Percentiles rank a stretch among this genome's conserved stretches.
phyloP scores from a whole-genome alignment of 2,888 invertebrate species.

The Amphipoea oculea region DNA sequence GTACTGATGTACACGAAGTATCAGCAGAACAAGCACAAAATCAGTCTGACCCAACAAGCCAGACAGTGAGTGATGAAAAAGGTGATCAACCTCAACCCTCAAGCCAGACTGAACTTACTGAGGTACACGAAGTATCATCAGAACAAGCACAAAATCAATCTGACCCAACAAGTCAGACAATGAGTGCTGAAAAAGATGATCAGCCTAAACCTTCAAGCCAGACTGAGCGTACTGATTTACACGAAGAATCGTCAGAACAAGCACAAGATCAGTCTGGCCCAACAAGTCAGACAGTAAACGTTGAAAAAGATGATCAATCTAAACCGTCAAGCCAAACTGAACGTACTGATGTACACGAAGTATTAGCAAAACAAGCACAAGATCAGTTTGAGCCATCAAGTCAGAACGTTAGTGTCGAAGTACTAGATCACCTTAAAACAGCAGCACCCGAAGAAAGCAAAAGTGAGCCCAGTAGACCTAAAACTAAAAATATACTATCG shows the following conservation, averaged over 20 bases:
- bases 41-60: not conserved
- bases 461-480: conserved; percentile 31
- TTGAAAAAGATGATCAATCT: not conserved
- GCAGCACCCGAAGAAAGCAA: conserved; percentile 14
- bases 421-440: not conserved
- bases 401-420: conserved; percentile 1
- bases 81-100: not conserved
- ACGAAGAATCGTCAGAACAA: not conserved
- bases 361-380: not conserved
- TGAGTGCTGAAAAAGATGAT: not conserved
- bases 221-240: not conserved
- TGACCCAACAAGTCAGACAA: not conserved
- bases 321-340: not conserved
- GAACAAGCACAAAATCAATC: not conserved
- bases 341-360: not conserved
- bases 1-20: conserved; percentile 10
- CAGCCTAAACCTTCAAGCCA: not conserved
- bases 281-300: not conserved
- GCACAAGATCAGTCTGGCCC: not conserved
- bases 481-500: conserved; percentile 81
- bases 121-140: not conserved
- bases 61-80: not conserved
- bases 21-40: not conserved
- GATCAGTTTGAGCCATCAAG: not conserved
- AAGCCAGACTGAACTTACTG: not conserved